A percentile compares a stretch with the other conserved stretches of the same genome.
These are phyloP conservation scores for Meleagris gallopavo DNA, from an alignment of 2,113 vertebrate species.

Conservation along the genomic window DNA sequence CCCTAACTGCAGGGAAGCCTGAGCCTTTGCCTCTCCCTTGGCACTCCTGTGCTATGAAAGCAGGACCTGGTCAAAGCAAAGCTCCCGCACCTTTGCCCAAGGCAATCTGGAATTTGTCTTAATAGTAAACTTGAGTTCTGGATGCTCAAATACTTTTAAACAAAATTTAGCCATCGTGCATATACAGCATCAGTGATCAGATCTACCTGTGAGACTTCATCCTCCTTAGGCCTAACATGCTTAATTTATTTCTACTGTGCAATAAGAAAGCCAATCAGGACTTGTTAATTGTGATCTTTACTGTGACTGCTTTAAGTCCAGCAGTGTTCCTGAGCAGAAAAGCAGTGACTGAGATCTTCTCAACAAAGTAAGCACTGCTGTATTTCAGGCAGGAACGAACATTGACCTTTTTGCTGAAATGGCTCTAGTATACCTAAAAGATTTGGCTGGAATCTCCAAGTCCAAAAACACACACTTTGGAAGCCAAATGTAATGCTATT, in stretches of 20 bases:
- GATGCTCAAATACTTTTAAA: not conserved
- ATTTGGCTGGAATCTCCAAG: not conserved
- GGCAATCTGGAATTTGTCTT: not conserved
- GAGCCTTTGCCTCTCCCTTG: not conserved
- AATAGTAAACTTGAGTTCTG: not conserved
- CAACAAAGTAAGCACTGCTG: not conserved
- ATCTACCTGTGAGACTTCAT: not conserved
- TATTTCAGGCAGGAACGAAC: not conserved
- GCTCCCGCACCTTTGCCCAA: too few relatives aligned
- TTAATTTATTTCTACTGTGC: not conserved
- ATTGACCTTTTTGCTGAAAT: accelerated
- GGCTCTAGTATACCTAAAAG: not conserved
- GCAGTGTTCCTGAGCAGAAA: not conserved
- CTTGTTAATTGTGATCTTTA: not conserved
- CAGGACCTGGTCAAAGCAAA: not conserved
- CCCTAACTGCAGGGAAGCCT: not conserved
- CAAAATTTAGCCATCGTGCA: not conserved
- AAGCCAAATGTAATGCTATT: not conserved
- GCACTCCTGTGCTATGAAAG: not conserved
- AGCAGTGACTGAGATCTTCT: not conserved
- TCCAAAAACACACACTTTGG: not conserved
- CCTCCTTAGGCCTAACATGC: not conserved
- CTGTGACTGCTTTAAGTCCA: not conserved
- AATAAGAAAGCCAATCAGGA: not conserved
- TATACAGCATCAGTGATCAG: not conserved